Conservation (phyloP, 2,888 invertebrate genomes). For the Callimorpha dominula region DNA sequence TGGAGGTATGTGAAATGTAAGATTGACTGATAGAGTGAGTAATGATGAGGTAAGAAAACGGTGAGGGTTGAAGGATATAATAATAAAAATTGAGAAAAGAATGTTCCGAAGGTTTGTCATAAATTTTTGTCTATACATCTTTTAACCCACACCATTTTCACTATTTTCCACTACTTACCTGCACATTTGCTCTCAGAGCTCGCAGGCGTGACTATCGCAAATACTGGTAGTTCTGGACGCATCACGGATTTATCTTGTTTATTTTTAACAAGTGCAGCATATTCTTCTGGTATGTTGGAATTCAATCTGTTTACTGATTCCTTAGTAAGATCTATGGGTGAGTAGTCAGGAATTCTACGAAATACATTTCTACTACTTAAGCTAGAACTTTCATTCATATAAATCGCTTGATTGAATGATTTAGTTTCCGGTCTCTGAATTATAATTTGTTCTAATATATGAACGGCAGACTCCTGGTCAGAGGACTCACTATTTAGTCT, state of each 20-base stretch:
- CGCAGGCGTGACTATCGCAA: not conserved
- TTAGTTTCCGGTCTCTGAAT: not conserved
- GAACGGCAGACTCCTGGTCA: not conserved
- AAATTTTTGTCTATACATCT: too few species aligned
- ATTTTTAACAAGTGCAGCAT: not conserved
- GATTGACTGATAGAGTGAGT: too few species aligned
- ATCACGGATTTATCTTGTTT: not conserved
- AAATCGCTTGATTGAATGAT: not conserved
- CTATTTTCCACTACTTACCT: not conserved
- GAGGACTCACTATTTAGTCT: not conserved
- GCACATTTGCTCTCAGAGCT: not conserved
- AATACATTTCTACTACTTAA: not conserved
- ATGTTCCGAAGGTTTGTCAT: too few species aligned
- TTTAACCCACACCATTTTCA: too few species aligned
- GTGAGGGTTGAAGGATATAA: too few species aligned
- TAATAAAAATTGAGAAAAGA: too few species aligned
- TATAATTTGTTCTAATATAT: not conserved
- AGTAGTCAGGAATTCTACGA: not conserved
- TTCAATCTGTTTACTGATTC: not conserved
- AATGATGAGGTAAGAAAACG: too few species aligned
- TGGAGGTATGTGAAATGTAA: too few species aligned
- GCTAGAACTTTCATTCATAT: not conserved
- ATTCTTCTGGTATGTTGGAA: not conserved
- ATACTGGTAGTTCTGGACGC: not conserved
- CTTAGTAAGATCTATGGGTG: too few species aligned